Evolutionary conservation across 2,888 invertebrate species (phyloP), one percentile per base, ranked within the genome.

Genomic region (Coenonympha glycerion): DNA sequence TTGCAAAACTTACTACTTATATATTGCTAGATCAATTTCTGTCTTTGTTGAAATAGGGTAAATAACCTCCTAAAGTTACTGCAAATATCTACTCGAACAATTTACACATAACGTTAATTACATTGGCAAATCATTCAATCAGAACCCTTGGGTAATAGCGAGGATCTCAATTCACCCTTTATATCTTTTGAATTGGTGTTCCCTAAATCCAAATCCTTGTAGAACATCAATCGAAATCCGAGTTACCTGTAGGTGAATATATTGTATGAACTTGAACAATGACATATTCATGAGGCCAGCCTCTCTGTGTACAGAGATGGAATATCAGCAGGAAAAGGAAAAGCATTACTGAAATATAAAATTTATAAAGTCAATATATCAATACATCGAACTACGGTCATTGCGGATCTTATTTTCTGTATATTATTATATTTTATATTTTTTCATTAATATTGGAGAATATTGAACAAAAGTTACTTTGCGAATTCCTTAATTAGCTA

Each of bases 151-250:
- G 15, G 24, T 15, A 9, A 15, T 15, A 15, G 22, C 13, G 13
- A 11, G 22, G 37, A 39, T 24, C 39, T 24, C 39, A 39, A 39
- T 22, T 24, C 39, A 15, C 39, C 39, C 39, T 39, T 39, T 39
- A 39, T 39, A 9, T 9, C 13, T 22, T 39, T 39, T 15, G 39
- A 24, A 39, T 39, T 24, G 39, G 5, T 15, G 24, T 22, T 9
- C 39, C 39, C 24, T 15, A 24, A 39, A 22, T 22, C 24, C 15
- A 22, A 9, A 39, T 11, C 39, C 13, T 39, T 9, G 39, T 39
- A 37, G 37, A 22, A 22, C 24, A 15, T 22, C 21, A 22, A 24
- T 39, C 22, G 22, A 39, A 22, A 24, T 39, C 22, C 15, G 24
- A 22, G 24, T 13, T 24, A 39, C 15, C 28, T 41, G 28, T 13